Conservation (phyloP, 1,140 invertebrate genomes). For the Himalopsyche phryganea region DNA sequence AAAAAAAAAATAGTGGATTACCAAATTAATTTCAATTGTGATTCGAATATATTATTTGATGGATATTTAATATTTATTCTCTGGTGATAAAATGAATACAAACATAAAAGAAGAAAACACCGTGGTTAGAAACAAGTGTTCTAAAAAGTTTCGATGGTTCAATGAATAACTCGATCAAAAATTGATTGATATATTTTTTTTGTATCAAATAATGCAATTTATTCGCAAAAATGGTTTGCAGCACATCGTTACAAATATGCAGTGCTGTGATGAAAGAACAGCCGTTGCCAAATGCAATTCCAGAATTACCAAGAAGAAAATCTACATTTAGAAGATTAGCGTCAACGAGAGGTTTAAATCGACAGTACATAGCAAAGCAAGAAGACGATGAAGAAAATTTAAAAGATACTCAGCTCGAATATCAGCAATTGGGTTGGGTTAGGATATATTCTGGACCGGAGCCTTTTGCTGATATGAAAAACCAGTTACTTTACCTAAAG, state of each 20-base stretch:
- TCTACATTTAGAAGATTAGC: slow-evolving; percentile 50
- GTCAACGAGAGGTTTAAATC: slow-evolving; percentile 55
- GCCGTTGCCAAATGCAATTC: slow-evolving; percentile 9
- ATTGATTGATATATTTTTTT: too few relatives aligned
- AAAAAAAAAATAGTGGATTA: too few relatives aligned
- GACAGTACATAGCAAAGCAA: not conserved
- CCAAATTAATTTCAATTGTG: too few relatives aligned
- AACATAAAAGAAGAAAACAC: too few relatives aligned
- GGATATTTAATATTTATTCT: too few relatives aligned
- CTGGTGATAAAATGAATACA: too few relatives aligned
- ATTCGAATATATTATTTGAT: too few relatives aligned
- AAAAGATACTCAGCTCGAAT: slow-evolving; percentile 1
- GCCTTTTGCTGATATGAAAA: slow-evolving; percentile 46
- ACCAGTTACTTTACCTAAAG: slow-evolving; percentile 58
- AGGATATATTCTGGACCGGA: slow-evolving; percentile 59
- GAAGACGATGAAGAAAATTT: slow-evolving; percentile 9
- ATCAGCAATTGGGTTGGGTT: slow-evolving; percentile 51
- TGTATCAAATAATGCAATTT: too few relatives aligned
- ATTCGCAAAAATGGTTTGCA: slow-evolving; percentile 27
- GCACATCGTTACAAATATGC: slow-evolving; percentile 10
- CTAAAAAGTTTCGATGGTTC: too few relatives aligned
- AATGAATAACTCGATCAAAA: too few relatives aligned
- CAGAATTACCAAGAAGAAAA: slow-evolving; percentile 34
- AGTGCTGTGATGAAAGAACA: slow-evolving; percentile 17
- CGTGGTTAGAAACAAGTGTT: too few relatives aligned